Conservation (phyloP, 2,797 vertebrate genomes). For the Anableps anableps region DNA sequence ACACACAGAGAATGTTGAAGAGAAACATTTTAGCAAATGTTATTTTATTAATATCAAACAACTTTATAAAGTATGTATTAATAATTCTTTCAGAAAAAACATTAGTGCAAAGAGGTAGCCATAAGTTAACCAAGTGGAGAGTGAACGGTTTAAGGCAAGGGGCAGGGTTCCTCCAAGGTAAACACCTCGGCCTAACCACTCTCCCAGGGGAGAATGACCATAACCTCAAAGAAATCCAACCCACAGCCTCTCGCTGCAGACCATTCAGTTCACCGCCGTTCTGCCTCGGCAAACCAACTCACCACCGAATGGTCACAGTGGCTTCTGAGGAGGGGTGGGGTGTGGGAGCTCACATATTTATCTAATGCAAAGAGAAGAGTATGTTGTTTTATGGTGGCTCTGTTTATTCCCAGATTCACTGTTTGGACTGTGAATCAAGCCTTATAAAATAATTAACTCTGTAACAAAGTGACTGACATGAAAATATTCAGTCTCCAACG, state of each 20-base stretch:
- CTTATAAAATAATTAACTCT: constrained; percentile 7
- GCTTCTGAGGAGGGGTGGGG: constrained; percentile 59
- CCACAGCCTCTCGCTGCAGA: constrained; percentile 77
- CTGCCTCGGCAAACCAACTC: constrained; percentile 76
- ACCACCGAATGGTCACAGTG: constrained; percentile 79
- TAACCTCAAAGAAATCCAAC: constrained; percentile 85
- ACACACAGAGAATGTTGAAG: constrained; percentile 19
- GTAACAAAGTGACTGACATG: constrained; percentile 6
- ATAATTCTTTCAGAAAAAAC: constrained; percentile 11
- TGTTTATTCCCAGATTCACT: constrained; percentile 10
- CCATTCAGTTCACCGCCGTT: constrained; percentile 74
- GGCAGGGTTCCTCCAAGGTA: constrained; percentile 78
- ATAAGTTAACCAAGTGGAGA: constrained; percentile 59
- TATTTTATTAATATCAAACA: constrained; percentile 11
- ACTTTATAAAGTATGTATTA: neutral
- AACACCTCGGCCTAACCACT: constrained; percentile 83
- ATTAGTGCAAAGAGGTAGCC: constrained; percentile 70
- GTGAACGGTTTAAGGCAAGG: constrained; percentile 62
- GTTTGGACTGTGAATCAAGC: constrained; percentile 9
- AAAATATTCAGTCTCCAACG: neutral
- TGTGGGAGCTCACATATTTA: constrained; percentile 65
- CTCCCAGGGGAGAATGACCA: constrained; percentile 82
- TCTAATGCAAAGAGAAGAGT: constrained; percentile 47
- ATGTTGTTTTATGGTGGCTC: constrained; percentile 24
- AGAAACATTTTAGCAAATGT: neutral